A percentile compares a stretch with the other conserved stretches of the same genome.
These are phyloP conservation scores for Tenthredo scrophulariae DNA, from an alignment of 2,888 invertebrate species.

Conservation along the genomic window DNA sequence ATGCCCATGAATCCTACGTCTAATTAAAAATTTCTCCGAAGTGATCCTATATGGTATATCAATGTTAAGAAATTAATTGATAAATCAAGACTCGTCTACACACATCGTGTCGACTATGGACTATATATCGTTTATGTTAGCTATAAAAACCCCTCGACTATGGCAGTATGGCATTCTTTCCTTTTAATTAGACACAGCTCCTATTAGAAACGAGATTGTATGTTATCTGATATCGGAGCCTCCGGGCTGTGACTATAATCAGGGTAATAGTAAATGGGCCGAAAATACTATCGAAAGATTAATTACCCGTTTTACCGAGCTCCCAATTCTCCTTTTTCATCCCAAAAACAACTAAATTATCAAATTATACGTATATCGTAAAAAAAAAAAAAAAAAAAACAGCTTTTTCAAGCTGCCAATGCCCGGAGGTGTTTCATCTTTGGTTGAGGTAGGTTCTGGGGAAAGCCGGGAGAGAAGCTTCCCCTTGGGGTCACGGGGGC, in stretches of 20 bases:
- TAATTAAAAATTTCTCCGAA: conserved; percentile 10
- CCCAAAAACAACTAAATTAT: neutral
- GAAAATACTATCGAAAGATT: neutral
- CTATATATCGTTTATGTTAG: neutral
- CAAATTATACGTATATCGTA: neutral
- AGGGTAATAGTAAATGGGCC: no score
- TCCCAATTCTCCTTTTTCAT: neutral
- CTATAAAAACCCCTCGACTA: neutral
- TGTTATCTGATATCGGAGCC: neutral
- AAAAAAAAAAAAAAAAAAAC: neutral
- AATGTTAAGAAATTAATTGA: conserved; percentile 20
- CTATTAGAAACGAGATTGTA: neutral
- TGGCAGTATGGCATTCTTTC: neutral
- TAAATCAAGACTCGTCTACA: neutral
- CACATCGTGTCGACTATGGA: neutral
- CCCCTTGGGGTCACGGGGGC: conserved; percentile 52
- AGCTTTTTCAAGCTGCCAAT: neutral
- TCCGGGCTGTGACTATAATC: neutral
- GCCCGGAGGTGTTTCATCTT: conserved; percentile 18
- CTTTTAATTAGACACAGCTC: neutral
- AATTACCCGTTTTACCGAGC: neutral
- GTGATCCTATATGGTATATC: neutral
- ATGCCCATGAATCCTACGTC: neutral
- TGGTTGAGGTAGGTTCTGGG: conserved; percentile 35
- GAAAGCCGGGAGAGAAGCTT: conserved; percentile 3